These are phyloP conservation scores for Porites evermanni DNA, from an alignment of 92 coral and sea anemone genomes.

Conservation along the genomic window DNA sequence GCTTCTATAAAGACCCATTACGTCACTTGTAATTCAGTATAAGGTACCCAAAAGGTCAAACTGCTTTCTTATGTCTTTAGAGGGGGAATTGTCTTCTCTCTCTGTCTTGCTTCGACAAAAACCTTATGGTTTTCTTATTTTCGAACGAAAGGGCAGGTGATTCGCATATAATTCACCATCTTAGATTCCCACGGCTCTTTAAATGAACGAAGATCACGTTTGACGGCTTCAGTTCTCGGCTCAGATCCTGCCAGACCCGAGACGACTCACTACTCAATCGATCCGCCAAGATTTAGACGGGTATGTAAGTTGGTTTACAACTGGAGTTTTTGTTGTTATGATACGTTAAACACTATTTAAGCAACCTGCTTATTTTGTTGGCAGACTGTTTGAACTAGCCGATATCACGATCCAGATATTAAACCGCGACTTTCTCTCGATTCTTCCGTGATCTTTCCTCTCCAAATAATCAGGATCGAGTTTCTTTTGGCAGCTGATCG, in stretches of 20 bases:
- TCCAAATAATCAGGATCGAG: background rate
- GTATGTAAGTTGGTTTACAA: background rate
- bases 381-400: background rate
- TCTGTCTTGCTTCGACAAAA: too few relatives aligned
- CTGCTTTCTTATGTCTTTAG: background rate
- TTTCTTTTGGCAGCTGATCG: background rate
- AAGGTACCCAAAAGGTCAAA: background rate
- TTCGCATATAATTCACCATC: background rate
- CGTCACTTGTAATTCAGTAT: constrained; percentile 16
- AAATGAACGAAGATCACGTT: background rate
- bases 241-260: too few relatives aligned
- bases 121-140: background rate
- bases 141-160: background rate
- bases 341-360: background rate
- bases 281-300: too few relatives aligned
- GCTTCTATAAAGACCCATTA: background rate
- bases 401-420: background rate
- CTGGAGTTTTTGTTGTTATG: background rate
- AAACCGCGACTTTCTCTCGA: background rate
- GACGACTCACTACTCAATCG: too few relatives aligned
- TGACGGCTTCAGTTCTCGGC: too few relatives aligned
- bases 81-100: background rate
- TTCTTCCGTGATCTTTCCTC: background rate
- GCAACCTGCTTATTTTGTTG: background rate
- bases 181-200: background rate